Percentiles rank a stretch among this genome's conserved stretches.
Conservation (phyloP, 2,797 vertebrate species). For the Hypotaenidia philippensis region DNA sequence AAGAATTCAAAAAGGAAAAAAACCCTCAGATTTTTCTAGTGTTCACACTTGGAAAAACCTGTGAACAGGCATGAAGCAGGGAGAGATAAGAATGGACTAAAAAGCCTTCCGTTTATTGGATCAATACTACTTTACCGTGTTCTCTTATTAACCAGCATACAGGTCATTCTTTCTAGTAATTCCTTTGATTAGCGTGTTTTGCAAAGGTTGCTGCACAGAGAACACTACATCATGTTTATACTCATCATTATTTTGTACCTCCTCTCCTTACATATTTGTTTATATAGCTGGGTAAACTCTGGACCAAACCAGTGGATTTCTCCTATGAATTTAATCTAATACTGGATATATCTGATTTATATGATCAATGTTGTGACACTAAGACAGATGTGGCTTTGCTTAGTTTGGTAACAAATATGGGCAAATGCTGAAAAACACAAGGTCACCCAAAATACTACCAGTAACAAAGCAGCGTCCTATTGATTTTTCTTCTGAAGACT, state of each 20-base stretch:
- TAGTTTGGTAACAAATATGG: background rate
- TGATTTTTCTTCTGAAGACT: background rate
- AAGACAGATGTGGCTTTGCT: background rate
- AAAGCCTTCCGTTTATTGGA: background rate
- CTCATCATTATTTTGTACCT: background rate
- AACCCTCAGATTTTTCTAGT: background rate
- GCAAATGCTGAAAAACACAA: constrained; percentile 29
- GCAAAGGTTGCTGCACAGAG: background rate
- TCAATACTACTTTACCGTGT: constrained; percentile 6
- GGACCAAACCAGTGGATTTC: background rate
- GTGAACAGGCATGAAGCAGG: background rate
- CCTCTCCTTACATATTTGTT: background rate
- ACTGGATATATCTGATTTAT: background rate
- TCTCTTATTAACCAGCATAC: background rate
- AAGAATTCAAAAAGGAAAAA: background rate
- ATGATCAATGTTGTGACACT: background rate
- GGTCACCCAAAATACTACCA: background rate
- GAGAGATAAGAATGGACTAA: background rate
- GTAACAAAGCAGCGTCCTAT: background rate
- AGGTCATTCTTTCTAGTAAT: background rate
- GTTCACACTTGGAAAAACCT: background rate
- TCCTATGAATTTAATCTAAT: background rate
- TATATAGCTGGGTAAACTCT: background rate
- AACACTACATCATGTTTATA: background rate
- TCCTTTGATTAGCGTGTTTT: background rate